Evolutionary conservation across 1,140 invertebrate species (phyloP).

Genomic region (Carposina sasakii): DNA sequence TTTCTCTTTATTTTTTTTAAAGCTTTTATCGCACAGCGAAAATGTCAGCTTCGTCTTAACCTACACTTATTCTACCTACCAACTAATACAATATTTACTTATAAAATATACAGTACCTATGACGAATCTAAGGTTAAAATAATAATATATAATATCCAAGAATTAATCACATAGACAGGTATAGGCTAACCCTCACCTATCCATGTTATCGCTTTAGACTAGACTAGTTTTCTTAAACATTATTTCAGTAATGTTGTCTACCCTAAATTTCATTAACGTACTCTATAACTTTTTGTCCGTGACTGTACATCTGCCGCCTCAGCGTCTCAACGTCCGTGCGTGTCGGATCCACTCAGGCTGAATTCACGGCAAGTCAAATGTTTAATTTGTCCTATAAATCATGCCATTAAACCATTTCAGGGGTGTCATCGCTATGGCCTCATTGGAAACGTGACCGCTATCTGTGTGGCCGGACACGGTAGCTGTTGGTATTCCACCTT

Average conservation of each 20-base stretch:
- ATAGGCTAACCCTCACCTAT: too few species aligned
- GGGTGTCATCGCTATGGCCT: slow-evolving; percentile 63
- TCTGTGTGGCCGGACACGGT: slow-evolving; percentile 43
- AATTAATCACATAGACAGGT: too few species aligned
- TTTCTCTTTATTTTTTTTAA: too few species aligned
- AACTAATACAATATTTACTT: too few species aligned
- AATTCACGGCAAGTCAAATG: slow-evolving; percentile 71
- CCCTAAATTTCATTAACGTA: background rate
- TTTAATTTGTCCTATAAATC: slow-evolving; percentile 72
- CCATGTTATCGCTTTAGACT: too few species aligned
- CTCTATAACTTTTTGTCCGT: background rate
- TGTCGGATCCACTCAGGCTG: slow-evolving; percentile 66
- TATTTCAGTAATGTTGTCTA: background rate
- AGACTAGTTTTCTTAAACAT: too few species aligned
- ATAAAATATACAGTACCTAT: too few species aligned
- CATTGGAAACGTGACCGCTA: slow-evolving; percentile 62
- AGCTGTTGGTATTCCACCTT: slow-evolving; percentile 33
- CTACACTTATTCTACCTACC: too few species aligned
- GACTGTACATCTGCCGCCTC: background rate
- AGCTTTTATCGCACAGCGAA: too few species aligned
- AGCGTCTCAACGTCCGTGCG: slow-evolving; percentile 41
- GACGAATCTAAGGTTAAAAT: too few species aligned
- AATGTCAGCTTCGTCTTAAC: too few species aligned
- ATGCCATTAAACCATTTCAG: slow-evolving; percentile 70
- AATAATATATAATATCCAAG: too few species aligned